Conservation (phyloP, 1,140 invertebrate species). For the Forficula auricularia region DNA sequence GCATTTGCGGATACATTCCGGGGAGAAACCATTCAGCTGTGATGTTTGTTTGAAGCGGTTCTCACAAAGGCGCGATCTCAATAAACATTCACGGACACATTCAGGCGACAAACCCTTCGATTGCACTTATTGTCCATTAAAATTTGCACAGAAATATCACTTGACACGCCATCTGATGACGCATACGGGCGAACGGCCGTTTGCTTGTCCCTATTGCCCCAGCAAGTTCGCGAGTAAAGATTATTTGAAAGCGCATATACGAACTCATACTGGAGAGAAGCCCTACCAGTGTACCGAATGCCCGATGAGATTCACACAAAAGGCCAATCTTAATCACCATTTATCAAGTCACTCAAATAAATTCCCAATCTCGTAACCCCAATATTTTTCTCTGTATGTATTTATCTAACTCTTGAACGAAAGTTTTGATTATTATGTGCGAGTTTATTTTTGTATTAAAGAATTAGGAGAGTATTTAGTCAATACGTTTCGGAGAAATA, state of each 20-base stretch:
- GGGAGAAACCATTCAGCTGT: constrained; percentile 22
- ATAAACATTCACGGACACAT: constrained; percentile 27
- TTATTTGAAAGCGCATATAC: constrained; percentile 16
- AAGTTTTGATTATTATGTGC: no score
- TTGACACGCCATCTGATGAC: constrained; percentile 46
- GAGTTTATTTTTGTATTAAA: no score
- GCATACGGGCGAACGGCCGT: constrained; percentile 49
- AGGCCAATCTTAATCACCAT: not conserved
- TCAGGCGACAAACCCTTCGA: constrained; percentile 25
- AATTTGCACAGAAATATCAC: constrained; percentile 10
- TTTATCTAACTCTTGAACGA: no score
- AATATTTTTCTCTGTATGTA: no score
- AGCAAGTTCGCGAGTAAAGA: constrained; percentile 35
- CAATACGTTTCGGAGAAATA: no score
- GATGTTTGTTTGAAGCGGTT: constrained; percentile 23
- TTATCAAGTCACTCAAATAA: not conserved
- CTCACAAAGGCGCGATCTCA: constrained; percentile 17
- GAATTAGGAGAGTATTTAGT: no score
- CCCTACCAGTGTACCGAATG: not conserved
- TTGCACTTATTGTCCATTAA: constrained; percentile 11
- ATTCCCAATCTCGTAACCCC: no score
- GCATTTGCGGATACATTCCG: constrained; percentile 28
- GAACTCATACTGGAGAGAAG: constrained; percentile 7
- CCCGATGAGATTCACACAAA: constrained; percentile 36
- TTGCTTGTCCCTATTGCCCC: constrained; percentile 34